Base-by-base conservation (phyloP, 2,797 vertebrate species). In the Pseudochromis fuscus region DNA sequence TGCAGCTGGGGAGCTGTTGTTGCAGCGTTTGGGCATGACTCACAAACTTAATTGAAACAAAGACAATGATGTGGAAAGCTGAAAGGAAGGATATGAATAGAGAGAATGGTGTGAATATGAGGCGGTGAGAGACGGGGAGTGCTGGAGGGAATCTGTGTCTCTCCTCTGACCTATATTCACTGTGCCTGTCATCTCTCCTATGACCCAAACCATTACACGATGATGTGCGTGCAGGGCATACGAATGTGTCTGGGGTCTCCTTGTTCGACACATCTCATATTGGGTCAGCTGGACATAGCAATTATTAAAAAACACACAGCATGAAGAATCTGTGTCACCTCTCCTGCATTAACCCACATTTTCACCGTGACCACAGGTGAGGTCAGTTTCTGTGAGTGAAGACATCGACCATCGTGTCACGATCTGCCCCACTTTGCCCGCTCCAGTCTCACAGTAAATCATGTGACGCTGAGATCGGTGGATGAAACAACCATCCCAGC, bases 151-250 rank as follows among this genome's bases (percentile, higher is more conserved):
- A 45, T 68, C 53, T 40, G 45, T 38, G 18, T 42, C 42, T 67
- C 56, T 73, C 50, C 70, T 53, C 40, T 84, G 83, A 81, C 88
- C 82, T 68, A 70, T 16, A 75, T 82, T 71, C 51, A 35, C 5
- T 31, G 38, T 33, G 30, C 52, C 69, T 19, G 21, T 37, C 56
- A 62, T 52, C 50, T 58, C 59, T 45, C 45, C 40, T 11, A 45
- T 37, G 24, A 72, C 48, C 68, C 19, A 31, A 49, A 37, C 8
- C 3, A 31, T 8, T 37, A 5, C 25, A 24, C 19, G 25, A 66
- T 46, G 23, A n/a, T 49, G 24, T 21, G 27, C 25, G 19, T 21
- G 13, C 2, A 50, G 33, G 27, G 35, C 5, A 21, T 1, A 23
- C 3, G 1, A 12, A 37, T 18, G 1, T 27, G 40, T 46, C 33